Evolutionary conservation across 2,113 vertebrate genomes (phyloP).

Genomic region (Lamprotornis superbus): DNA sequence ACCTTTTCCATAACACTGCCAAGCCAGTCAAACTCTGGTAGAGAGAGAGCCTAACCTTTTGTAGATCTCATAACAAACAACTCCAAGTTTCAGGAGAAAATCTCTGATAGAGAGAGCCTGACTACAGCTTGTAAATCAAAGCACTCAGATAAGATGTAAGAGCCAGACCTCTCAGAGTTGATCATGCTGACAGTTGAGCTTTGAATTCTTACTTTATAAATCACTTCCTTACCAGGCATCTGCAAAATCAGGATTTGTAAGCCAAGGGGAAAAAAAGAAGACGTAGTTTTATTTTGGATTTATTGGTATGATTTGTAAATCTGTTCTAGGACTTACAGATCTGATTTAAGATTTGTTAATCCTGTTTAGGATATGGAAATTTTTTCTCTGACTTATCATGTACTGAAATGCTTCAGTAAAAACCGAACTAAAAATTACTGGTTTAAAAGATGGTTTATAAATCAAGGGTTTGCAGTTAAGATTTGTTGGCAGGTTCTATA

Average conservation of each 20-base stretch:
- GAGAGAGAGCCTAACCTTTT: slow-evolving; percentile 41
- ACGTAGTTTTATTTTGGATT: slow-evolving; percentile 48
- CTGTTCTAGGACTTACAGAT: slow-evolving; percentile 57
- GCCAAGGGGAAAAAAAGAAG: background rate
- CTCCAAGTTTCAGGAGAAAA: slow-evolving; percentile 54
- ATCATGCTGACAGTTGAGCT: slow-evolving; percentile 36
- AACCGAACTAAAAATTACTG: slow-evolving; percentile 13
- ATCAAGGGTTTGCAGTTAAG: slow-evolving; percentile 53
- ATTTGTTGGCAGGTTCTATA: slow-evolving; percentile 59
- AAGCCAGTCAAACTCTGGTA: background rate
- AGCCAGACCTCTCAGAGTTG: slow-evolving; percentile 49
- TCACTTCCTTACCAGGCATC: slow-evolving; percentile 64
- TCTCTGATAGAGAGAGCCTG: background rate
- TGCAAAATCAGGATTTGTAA: slow-evolving; percentile 68
- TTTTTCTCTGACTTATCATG: slow-evolving; percentile 57
- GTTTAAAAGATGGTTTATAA: slow-evolving; percentile 62
- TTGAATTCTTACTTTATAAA: slow-evolving; percentile 66
- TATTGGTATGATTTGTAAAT: slow-evolving; percentile 66
- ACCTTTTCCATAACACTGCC: slow-evolving; percentile 41
- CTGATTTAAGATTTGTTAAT: slow-evolving; percentile 71
- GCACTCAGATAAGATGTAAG: slow-evolving; percentile 8
- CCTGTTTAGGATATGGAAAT: slow-evolving; percentile 57
- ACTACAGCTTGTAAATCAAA: slow-evolving; percentile 68
- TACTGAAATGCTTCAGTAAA: slow-evolving; percentile 52
- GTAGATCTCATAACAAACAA: slow-evolving; percentile 27